Conservation (phyloP, 2,797 vertebrate genomes). For the Dicrostonyx torquatus region DNA sequence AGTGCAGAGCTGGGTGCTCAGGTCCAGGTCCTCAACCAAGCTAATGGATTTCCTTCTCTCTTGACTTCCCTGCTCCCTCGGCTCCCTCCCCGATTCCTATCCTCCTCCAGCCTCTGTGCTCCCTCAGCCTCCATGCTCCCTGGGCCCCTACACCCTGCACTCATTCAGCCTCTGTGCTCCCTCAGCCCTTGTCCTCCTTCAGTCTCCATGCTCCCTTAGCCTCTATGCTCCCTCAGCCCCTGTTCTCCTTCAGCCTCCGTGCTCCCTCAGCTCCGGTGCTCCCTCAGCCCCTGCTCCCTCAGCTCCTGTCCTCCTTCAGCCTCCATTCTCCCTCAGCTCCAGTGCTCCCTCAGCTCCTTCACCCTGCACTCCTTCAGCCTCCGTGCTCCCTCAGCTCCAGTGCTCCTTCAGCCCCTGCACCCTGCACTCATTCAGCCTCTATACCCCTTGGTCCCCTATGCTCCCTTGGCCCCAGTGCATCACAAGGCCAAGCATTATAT, state of each 20-base stretch:
- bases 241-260: too few species aligned
- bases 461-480: background rate
- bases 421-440: too few species aligned
- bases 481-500: slow-evolving; percentile 24
- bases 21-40: background rate
- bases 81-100: too few species aligned
- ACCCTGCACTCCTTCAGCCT: background rate
- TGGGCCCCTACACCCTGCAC: background rate
- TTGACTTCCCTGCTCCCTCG: background rate
- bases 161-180: too few species aligned
- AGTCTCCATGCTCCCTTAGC: too few species aligned
- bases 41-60: slow-evolving; percentile 44
- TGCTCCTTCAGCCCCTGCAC: too few species aligned
- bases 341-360: background rate
- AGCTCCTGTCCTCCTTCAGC: too few species aligned
- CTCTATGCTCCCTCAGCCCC: too few species aligned
- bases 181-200: too few species aligned
- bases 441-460: background rate
- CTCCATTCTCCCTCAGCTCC: background rate
- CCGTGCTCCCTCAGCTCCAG: too few species aligned
- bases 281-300: background rate
- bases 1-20: background rate
- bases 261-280: too few species aligned
- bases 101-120: rapidly evolving
- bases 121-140: background rate